These are phyloP conservation scores for Meta bourneti DNA, from an alignment of 2,888 invertebrate genomes.

Conservation along the genomic window DNA sequence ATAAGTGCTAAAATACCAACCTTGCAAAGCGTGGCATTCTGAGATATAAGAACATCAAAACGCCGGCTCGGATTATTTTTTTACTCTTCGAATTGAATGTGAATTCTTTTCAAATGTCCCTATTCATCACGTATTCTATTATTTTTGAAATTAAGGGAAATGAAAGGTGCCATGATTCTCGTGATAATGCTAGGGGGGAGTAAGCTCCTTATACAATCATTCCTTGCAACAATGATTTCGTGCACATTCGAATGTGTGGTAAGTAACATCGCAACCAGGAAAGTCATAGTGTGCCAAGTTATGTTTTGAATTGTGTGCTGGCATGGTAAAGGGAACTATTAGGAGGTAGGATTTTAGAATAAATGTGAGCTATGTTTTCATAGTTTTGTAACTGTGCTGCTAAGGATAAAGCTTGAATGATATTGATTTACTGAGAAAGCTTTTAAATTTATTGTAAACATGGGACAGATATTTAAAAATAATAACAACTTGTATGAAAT, in stretches of 20 bases:
- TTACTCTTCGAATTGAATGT: background rate
- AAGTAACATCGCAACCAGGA: background rate
- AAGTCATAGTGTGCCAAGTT: background rate
- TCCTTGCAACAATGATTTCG: constrained; percentile 34
- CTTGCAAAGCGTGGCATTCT: background rate
- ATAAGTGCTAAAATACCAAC: background rate
- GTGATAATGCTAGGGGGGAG: background rate
- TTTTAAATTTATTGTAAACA: too few relatives aligned
- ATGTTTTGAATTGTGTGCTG: background rate
- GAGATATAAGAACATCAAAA: background rate
- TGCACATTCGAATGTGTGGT: background rate
- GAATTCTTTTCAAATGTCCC: background rate
- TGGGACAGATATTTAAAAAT: too few relatives aligned
- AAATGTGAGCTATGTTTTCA: too few relatives aligned
- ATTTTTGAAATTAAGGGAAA: background rate
- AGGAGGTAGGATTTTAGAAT: too few relatives aligned
- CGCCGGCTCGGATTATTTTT: background rate
- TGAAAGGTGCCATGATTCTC: background rate
- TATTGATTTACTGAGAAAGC: too few relatives aligned
- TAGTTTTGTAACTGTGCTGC: too few relatives aligned
- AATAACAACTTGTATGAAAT: too few relatives aligned
- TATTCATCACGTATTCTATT: constrained; percentile 35
- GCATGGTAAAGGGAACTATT: too few relatives aligned
- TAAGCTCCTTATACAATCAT: too few relatives aligned
- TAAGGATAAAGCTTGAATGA: too few relatives aligned